These are phyloP conservation scores for Osmoderma eremita DNA, from an alignment of 2,888 invertebrate species.

Conservation along the genomic window DNA sequence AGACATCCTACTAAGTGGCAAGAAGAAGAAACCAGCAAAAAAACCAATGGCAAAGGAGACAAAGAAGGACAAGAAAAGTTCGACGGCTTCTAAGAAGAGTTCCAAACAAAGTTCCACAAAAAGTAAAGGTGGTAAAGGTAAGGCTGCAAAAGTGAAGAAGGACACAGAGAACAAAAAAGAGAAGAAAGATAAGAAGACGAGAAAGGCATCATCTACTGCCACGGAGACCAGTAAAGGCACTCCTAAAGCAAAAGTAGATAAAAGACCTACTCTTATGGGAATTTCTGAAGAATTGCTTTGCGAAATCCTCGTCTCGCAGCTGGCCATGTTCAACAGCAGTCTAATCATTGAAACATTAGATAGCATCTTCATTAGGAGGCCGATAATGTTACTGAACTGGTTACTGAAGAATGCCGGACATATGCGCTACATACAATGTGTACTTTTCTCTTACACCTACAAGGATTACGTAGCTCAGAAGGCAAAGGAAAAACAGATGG, in stretches of 20 bases:
- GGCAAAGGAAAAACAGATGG: slow-evolving; percentile 30
- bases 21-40: slow-evolving; percentile 44
- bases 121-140: slow-evolving; percentile 8
- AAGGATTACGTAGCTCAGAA: slow-evolving; percentile 28
- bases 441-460: slow-evolving; percentile 50
- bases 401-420: slow-evolving; percentile 56
- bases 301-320: slow-evolving; percentile 51
- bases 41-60: slow-evolving; percentile 17
- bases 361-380: slow-evolving; percentile 55
- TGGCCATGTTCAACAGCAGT: slow-evolving; percentile 48
- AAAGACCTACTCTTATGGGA: slow-evolving; percentile 52
- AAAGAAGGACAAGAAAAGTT: slow-evolving; percentile 24
- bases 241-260: slow-evolving; percentile 41
- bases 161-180: slow-evolving; percentile 41
- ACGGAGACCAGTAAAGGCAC: slow-evolving; percentile 44
- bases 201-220: slow-evolving; percentile 34
- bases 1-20: slow-evolving; percentile 48
- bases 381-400: slow-evolving; percentile 51
- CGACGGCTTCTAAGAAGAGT: slow-evolving; percentile 24
- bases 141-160: neutral
- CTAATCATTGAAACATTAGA: slow-evolving; percentile 58
- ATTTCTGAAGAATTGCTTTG: slow-evolving; percentile 51
- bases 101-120: slow-evolving; percentile 28
- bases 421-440: slow-evolving; percentile 55
- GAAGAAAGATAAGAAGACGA: slow-evolving; percentile 42